Base-by-base conservation (phyloP, 2,888 invertebrate species). In the Eupsilia transversa region DNA sequence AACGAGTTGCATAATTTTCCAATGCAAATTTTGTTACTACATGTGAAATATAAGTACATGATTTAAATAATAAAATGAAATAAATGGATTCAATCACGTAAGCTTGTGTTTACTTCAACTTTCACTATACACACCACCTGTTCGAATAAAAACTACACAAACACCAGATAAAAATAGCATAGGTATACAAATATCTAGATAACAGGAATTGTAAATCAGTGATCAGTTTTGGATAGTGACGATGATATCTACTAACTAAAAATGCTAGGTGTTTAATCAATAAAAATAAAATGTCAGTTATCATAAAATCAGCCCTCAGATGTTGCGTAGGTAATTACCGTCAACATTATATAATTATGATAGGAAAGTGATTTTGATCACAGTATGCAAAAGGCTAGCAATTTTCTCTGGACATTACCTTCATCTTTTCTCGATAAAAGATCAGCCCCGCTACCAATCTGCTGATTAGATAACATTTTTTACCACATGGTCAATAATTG, bases 21-120 rank as follows among this genome's bases (percentile, higher is more conserved):
- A 87, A 85, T 92, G 89, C 90, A 89, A 90, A 89, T 89, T 89
- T 91, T 93, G 89, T 91, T 91, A 89, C 89, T 89, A 88, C 91
- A 90, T 93, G 88, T 88, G 88, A 91, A 91, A 89, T 89, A 89
- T 90, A 89, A 91, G 88, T 92, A 91, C 91, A 92, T 89, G 88
- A 91, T 89, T 86, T 91, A 91, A 91, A 91, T 91, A 92, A 92
- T 92, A 86, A 91, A 93, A 91, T 92, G 90, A 91, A 94, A 92
- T 91, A 92, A 92, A 93, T 90, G 89, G 88, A 92, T 93, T 88
- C 89, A 89, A 90, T 89, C 86, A 87, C 88, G 77, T 86, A 84
- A 81, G 80, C 77, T 78, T 89, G 86, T 82, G 83, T 90, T 88
- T 89, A 67, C 87, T 88, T 88, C 70, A 69, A 80, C 76, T 80